A percentile compares a stretch with the other conserved stretches of the same genome.
phyloP scores from a whole-genome alignment of 2,888 invertebrate genomes.

The Hymenopus coronatus region DNA sequence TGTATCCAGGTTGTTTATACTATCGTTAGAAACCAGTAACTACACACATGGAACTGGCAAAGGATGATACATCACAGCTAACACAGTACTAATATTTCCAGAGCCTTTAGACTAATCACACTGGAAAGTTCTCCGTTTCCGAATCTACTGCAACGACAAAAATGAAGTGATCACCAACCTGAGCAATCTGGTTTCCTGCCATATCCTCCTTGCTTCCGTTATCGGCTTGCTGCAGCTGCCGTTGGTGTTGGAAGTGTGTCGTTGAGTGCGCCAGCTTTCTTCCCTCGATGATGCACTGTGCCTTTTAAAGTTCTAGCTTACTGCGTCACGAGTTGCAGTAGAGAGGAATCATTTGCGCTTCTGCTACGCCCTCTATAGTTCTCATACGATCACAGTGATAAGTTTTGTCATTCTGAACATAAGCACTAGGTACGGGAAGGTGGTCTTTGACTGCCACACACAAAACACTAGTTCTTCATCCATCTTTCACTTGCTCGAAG shows the following conservation, averaged over 20 bases:
- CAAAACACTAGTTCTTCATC: neutral
- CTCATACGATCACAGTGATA: neutral
- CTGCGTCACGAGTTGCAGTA: neutral
- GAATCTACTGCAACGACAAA: neutral
- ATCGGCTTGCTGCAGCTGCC: neutral
- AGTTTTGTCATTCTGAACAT: neutral
- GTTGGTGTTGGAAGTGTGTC: neutral
- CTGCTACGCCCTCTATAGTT: neutral
- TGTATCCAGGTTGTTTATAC: fast-evolving
- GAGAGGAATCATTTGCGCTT: neutral
- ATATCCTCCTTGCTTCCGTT: conserved; percentile 46
- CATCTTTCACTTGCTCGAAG: neutral
- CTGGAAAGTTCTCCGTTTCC: neutral
- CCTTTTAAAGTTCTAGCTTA: neutral
- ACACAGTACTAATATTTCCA: too few species aligned
- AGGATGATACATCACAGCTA: too few species aligned
- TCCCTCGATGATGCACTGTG: neutral
- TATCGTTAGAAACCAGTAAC: too few species aligned
- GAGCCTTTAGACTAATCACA: neutral
- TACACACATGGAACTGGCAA: too few species aligned
- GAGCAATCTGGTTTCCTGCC: conserved; percentile 57
- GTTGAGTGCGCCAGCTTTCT: neutral
- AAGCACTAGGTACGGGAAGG: neutral
- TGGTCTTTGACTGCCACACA: neutral
- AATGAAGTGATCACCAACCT: conserved; percentile 44